Evolutionary conservation across 1,140 invertebrate species (phyloP).

Genomic region (Heliconius eleuchia): DNA sequence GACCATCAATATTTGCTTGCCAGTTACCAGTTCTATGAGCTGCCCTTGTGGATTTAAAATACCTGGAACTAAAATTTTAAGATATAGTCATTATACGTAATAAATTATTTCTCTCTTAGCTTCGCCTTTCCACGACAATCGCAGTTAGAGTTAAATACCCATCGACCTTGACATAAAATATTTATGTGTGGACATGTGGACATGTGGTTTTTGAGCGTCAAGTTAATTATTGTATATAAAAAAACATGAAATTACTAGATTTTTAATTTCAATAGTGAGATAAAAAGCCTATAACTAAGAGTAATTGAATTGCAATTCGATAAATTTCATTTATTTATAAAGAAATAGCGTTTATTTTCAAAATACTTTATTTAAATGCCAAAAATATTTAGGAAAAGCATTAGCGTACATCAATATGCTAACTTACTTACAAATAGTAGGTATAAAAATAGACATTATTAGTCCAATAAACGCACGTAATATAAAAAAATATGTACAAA

Average conservation of each 20-base stretch:
- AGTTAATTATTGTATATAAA: no score
- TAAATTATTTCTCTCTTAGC: no score
- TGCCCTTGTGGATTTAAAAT: conserved; percentile 7
- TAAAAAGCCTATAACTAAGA: no score
- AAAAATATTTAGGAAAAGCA: conserved; percentile 43
- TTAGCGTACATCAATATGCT: conserved; percentile 19
- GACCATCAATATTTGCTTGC: conserved; percentile 15
- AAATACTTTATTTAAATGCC: conserved; percentile 46
- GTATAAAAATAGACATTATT: conserved; percentile 47
- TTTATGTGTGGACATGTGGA: no score
- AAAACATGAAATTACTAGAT: no score
- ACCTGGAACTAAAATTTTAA: conserved; percentile 1
- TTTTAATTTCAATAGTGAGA: no score
- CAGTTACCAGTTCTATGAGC: conserved; percentile 24
- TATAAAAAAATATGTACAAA: conserved; percentile 32
- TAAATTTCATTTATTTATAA: not conserved
- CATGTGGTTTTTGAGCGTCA: no score
- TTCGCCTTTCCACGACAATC: no score
- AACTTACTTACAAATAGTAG: conserved; percentile 23
- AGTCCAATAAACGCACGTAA: conserved; percentile 35
- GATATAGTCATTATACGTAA: not conserved
- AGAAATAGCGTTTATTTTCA: conserved; percentile 2
- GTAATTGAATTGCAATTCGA: no score
- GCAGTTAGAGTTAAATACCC: no score
- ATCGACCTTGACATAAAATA: no score